phyloP scores from a whole-genome alignment of 2,888 invertebrate species.

The Acronicta aceris region DNA sequence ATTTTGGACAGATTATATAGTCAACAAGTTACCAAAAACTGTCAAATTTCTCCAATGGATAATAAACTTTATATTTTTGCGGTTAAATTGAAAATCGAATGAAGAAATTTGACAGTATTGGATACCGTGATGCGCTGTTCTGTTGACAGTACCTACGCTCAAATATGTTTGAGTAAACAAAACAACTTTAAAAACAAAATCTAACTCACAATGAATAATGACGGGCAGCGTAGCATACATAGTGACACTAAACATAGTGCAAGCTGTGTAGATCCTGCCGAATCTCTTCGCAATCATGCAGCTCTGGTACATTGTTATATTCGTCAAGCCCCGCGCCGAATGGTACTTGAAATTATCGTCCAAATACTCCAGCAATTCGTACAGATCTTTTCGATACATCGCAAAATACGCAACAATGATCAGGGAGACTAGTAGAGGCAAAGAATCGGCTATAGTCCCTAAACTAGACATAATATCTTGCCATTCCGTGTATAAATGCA shows the following conservation, averaged over 20 bases:
- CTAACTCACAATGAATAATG: constrained; percentile 75
- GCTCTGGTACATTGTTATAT: constrained; percentile 79
- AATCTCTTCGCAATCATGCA: constrained; percentile 74
- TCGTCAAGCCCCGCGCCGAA: constrained; percentile 80
- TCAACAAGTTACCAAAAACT: too few relatives aligned
- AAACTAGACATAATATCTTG: constrained; percentile 74
- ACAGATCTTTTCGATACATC: constrained; percentile 68
- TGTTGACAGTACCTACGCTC: too few relatives aligned
- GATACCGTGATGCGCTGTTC: too few relatives aligned
- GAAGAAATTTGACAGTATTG: too few relatives aligned
- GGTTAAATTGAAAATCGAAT: too few relatives aligned
- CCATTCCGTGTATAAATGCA: constrained; percentile 77
- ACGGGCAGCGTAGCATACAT: constrained; percentile 77
- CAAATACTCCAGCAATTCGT: constrained; percentile 72
- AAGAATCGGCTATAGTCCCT: constrained; percentile 74
- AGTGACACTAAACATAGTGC: constrained; percentile 78
- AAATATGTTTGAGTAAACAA: too few relatives aligned
- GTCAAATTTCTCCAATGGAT: too few relatives aligned
- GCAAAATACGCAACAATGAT: constrained; percentile 76
- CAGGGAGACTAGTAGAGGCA: constrained; percentile 73
- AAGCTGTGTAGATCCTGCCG: constrained; percentile 77
- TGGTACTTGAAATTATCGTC: constrained; percentile 75
- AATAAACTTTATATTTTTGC: too few relatives aligned
- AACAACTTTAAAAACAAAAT: too few relatives aligned
- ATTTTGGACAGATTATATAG: too few relatives aligned